Base-by-base conservation (phyloP, 2,888 invertebrate species). In the Drosophila melanocephala region DNA sequence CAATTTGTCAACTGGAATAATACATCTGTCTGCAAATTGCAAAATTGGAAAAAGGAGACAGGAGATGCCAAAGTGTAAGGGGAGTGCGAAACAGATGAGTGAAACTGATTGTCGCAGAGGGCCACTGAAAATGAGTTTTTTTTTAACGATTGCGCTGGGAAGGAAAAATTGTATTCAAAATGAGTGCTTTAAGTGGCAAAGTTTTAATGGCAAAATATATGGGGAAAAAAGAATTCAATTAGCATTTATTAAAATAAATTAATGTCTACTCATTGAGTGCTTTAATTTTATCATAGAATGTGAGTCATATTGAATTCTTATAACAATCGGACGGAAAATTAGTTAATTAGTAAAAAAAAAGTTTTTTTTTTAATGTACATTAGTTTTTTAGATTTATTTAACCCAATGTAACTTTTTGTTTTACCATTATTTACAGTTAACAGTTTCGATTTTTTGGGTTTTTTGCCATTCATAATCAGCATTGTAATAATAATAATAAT, bases 1-100 rank as follows among this genome's bases (percentile, higher is more conserved):
- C 39, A 44, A 72, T 77, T 80, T 80, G 72, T 71, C 74, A 67
- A 47, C 62, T 69, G 60, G 67, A 52, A 51, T 69, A 60, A 59
- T 39, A 67, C 55, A 56, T 50, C 32, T 67, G 39, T 68, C 33
- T 56, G 33, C 47, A 28, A 56, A 56, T 55, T 67, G 39, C 26
- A 47, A n/a, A 37, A 39, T 30, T 33, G 42, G 14, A 35, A 53
- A 26, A 69, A 33, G 12, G 19, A 47, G 39, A 47, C 47, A 5
- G 22, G 2, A 19, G 60, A 7, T 44, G 39, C 28, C 35, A 51
- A 33, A 26, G 37, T n/a, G 26, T 10, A 26, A 57, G 42, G 19
- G 4, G 69, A 37, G 42, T 37, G 52, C 52, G 35, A 58, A 14
- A 37, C 12, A 57, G 44, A n/a, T 32, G 22, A 26, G 14, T 47